Evolutionary conservation across 2,797 vertebrate species (phyloP).

Genomic region (Sebastes flavidus): DNA sequence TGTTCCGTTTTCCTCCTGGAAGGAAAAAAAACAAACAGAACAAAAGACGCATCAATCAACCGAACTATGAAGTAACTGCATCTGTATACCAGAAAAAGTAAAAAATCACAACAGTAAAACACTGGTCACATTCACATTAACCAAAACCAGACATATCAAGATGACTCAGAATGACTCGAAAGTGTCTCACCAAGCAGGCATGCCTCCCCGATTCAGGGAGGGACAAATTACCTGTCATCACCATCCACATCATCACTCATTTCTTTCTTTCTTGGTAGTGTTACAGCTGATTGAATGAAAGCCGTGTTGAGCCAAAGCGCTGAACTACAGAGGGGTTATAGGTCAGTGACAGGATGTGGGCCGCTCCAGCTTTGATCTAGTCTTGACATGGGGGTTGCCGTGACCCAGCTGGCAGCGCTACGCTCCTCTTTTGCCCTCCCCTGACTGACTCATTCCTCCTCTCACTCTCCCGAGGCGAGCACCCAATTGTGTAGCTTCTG

Average conservation of each 20-base stretch:
- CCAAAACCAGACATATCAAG: constrained; percentile 27
- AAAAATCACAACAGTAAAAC: constrained; percentile 13
- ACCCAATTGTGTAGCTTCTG: constrained; percentile 54
- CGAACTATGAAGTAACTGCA: not conserved
- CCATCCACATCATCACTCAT: constrained; percentile 35
- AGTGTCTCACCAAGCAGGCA: constrained; percentile 40
- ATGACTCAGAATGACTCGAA: constrained; percentile 51
- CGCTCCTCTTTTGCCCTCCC: constrained; percentile 38
- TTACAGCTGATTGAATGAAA: constrained; percentile 47
- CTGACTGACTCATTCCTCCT: constrained; percentile 52
- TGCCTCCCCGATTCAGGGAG: not conserved
- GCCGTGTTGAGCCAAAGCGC: constrained; percentile 29
- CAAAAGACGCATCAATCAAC: not conserved
- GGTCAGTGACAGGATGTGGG: constrained; percentile 78
- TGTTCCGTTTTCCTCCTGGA: constrained; percentile 93
- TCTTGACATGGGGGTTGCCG: constrained; percentile 57
- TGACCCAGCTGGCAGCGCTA: constrained; percentile 73
- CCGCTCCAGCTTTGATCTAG: constrained; percentile 70
- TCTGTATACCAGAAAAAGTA: not conserved
- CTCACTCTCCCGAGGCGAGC: constrained; percentile 33
- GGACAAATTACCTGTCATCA: constrained; percentile 23
- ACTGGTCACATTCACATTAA: constrained; percentile 28
- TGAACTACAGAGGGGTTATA: constrained; percentile 64
- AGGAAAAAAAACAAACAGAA: not conserved
- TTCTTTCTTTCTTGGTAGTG: not conserved